phyloP scores from a whole-genome alignment of 2,113 vertebrate genomes.

The Cyanoliseus patagonus region DNA sequence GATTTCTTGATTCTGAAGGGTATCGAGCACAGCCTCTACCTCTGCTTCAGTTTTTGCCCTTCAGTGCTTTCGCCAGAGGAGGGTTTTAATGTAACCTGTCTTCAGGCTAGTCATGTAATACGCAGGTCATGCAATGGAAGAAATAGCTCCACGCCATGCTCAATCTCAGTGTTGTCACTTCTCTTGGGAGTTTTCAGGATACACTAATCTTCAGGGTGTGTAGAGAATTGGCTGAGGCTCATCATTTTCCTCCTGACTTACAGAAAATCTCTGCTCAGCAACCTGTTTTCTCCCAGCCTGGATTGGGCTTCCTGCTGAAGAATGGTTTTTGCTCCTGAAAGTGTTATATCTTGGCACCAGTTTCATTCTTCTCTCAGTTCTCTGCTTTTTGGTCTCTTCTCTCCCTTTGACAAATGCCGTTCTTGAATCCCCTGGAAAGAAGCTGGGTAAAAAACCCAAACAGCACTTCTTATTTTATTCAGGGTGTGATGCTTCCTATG shows the following conservation, averaged over 20 bases:
- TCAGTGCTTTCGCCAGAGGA: background rate
- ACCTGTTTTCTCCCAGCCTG: background rate
- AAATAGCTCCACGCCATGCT: background rate
- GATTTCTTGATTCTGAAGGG: background rate
- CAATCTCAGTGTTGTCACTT: background rate
- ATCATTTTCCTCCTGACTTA: background rate
- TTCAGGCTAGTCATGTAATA: background rate
- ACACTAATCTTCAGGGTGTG: background rate
- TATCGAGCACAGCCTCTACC: background rate
- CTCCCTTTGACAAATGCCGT: background rate
- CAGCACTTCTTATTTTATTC: background rate
- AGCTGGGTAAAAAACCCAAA: background rate
- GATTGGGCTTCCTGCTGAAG: background rate
- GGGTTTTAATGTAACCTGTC: background rate
- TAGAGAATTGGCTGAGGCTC: background rate
- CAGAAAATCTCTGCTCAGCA: background rate
- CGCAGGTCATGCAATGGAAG: background rate
- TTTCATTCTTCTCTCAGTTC: background rate
- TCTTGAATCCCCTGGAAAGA: background rate
- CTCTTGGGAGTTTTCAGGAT: background rate
- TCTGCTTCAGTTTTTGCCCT: background rate
- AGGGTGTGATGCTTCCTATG: background rate
- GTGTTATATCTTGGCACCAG: background rate
- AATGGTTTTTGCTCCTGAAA: background rate
- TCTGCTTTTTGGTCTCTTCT: background rate